Conservation (phyloP, 2,888 invertebrate genomes). For the Drosophila aldrichi region DNA sequence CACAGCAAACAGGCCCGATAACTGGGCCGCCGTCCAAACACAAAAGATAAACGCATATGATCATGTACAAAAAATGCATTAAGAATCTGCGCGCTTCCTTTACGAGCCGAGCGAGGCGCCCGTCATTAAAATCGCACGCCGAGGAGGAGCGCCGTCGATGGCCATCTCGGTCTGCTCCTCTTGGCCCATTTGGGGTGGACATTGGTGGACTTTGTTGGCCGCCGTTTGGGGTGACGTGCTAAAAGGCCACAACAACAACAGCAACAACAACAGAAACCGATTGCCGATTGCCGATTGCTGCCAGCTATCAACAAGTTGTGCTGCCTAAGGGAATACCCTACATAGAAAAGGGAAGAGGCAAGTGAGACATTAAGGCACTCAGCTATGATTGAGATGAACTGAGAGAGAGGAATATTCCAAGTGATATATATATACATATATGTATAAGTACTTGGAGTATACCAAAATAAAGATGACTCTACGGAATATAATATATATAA, state of each 20-base stretch:
- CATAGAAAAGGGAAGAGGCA: not conserved
- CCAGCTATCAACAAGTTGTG: conserved; percentile 8
- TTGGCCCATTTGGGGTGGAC: conserved; percentile 46
- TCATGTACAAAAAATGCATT: conserved; percentile 81
- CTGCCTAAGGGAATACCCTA: conserved; percentile 10
- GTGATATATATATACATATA: too few relatives aligned
- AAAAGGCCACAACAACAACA: conserved; percentile 16
- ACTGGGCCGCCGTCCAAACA: conserved; percentile 70
- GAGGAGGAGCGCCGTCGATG: conserved; percentile 69
- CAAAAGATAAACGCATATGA: conserved; percentile 81
- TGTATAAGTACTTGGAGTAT: too few relatives aligned
- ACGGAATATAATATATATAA: too few relatives aligned
- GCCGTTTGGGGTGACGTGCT: conserved; percentile 35
- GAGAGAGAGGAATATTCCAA: too few relatives aligned
- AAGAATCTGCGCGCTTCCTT: conserved; percentile 42
- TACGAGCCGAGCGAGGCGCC: conserved; percentile 22
- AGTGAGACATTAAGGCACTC: not conserved
- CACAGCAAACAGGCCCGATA: conserved; percentile 75
- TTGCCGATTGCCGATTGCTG: conserved; percentile 25
- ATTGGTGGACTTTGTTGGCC: conserved; percentile 40
- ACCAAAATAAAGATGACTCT: too few relatives aligned
- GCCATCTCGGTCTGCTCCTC: conserved; percentile 16
- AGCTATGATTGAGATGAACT: not conserved
- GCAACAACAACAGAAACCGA: not conserved
- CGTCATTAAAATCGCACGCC: conserved; percentile 63